Evolutionary conservation across 1,140 invertebrate species (phyloP).

Genomic region (Caerostris extrusa): DNA sequence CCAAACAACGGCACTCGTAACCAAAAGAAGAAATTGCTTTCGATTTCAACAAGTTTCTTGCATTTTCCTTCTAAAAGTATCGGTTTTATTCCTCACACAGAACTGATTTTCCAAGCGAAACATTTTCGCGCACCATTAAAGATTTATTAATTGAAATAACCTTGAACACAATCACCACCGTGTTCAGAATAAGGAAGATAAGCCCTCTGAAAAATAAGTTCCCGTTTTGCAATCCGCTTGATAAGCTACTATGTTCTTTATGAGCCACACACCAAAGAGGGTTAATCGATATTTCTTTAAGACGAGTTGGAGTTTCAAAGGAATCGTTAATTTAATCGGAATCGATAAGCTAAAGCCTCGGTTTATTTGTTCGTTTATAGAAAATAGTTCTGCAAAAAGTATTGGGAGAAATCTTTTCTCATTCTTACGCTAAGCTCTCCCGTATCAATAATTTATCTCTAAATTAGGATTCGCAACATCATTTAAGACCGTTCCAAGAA

Average conservation of each 20-base stretch:
- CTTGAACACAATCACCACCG: background rate
- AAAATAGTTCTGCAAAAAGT: conserved; percentile 17
- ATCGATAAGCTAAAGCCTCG: conserved; percentile 11
- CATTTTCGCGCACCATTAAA: conserved; percentile 8
- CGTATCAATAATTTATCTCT: conserved; percentile 25
- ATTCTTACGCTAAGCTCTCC: conserved; percentile 6
- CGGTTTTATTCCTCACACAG: background rate
- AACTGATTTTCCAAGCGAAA: background rate
- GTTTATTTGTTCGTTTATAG: conserved; percentile 25
- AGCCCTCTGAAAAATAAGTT: conserved; percentile 21
- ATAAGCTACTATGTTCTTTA: conserved; percentile 13
- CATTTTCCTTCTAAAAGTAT: conserved; percentile 10
- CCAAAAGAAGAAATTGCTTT: background rate
- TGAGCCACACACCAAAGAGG: background rate
- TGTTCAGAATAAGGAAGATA: background rate
- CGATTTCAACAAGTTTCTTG: conserved; percentile 20
- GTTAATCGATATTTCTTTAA: conserved; percentile 24
- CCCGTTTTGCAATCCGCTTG: background rate
- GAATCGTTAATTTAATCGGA: conserved; percentile 35
- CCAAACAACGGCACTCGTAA: too few species aligned
- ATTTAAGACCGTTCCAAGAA: background rate
- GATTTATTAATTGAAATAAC: conserved; percentile 24
- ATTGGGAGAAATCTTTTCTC: background rate
- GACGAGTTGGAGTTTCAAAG: background rate
- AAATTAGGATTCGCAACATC: background rate